Percentiles rank a stretch among this genome's conserved stretches.
These are phyloP conservation scores for Neotoxoptera formosana DNA, from an alignment of 1,140 invertebrate genomes.

Conservation along the genomic window DNA sequence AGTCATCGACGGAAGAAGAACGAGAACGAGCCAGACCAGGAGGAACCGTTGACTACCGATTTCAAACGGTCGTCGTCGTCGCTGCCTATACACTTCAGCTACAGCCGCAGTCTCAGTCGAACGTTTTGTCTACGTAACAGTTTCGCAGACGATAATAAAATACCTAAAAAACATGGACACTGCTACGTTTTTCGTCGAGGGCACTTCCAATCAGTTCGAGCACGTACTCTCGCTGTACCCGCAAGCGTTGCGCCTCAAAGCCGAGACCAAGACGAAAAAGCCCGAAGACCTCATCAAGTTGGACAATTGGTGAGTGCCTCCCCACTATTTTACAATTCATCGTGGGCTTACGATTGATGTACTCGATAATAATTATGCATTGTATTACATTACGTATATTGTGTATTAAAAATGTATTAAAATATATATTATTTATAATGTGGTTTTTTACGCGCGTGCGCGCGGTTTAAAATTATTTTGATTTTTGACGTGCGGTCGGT, in stretches of 20 bases:
- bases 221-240: slow-evolving; percentile 88
- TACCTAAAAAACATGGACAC: slow-evolving; percentile 67
- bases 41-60: not conserved
- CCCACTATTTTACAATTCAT: not conserved
- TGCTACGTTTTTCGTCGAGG: slow-evolving; percentile 88
- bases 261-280: slow-evolving; percentile 86
- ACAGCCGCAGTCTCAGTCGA: not conserved
- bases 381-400: not conserved
- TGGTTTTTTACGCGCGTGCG: not conserved
- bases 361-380: too few relatives aligned
- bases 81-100: not conserved
- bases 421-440: not conserved
- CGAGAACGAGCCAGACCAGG: not conserved
- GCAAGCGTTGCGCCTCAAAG: slow-evolving; percentile 84
- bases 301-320: slow-evolving; percentile 85
- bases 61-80: not conserved
- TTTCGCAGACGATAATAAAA: not conserved
- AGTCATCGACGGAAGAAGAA: too few relatives aligned
- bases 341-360: too few relatives aligned
- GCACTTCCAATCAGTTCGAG: slow-evolving; percentile 84
- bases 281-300: slow-evolving; percentile 91
- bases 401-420: not conserved
- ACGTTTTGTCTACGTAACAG: not conserved
- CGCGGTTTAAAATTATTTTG: not conserved
- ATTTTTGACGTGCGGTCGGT: not conserved